These are phyloP conservation scores for Meriones psammophilus DNA, from an alignment of 2,797 vertebrate genomes.

Conservation along the genomic window DNA sequence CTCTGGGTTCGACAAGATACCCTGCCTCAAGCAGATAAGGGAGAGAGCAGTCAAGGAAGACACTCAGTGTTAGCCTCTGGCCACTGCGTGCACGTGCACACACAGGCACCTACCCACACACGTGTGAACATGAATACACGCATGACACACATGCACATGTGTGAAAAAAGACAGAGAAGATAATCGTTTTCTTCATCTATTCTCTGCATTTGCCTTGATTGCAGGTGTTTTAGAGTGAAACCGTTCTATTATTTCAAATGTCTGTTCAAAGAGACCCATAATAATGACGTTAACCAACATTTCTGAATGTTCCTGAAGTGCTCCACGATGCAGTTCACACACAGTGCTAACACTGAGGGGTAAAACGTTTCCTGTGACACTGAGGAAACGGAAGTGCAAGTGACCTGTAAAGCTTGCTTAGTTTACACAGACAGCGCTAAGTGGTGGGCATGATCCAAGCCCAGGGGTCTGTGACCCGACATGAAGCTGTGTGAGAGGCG, in stretches of 20 bases:
- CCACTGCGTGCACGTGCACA: not conserved
- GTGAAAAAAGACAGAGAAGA: not conserved
- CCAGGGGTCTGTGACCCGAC: not conserved
- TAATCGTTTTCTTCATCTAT: not conserved
- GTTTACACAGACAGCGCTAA: not conserved
- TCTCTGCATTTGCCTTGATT: not conserved
- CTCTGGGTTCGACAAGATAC: not conserved
- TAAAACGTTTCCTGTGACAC: not conserved
- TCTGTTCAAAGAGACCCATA: not conserved
- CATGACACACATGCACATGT: not conserved
- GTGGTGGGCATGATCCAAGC: not conserved
- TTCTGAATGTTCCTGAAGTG: not conserved
- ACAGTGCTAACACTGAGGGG: not conserved
- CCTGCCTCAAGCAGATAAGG: not conserved
- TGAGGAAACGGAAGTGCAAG: not conserved
- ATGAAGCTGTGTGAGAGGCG: not conserved
- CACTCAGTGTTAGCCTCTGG: not conserved
- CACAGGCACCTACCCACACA: not conserved
- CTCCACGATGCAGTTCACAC: not conserved
- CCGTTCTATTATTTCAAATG: slow-evolving; percentile 6
- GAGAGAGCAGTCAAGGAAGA: not conserved
- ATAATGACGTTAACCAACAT: not conserved
- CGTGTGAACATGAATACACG: not conserved
- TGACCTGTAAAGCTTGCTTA: not conserved
- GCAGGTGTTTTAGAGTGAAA: slow-evolving; percentile 41